Evolutionary conservation across 37 sponge, comb jelly and placozoan species (phyloP), one percentile per base, ranked within the genome.

Genomic region (Aplysina aerophoba): DNA sequence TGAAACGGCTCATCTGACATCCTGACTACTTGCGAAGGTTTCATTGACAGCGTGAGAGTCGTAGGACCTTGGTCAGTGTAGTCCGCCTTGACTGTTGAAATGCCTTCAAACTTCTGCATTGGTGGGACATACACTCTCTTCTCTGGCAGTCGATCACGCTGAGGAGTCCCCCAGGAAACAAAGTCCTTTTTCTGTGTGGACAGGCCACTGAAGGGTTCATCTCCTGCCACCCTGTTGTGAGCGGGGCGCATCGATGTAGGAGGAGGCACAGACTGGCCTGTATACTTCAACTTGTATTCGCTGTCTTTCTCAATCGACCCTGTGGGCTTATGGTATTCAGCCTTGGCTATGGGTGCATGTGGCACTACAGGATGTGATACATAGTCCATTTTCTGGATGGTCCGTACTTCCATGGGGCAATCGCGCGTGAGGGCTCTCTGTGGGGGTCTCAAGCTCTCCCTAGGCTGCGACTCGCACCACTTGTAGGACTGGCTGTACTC

Each of bases 181-280:
- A 77, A 93, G 53, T 93, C 93, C 2, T 58, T 77, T 21, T 69
- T 41, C 27, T 93, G 87, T 19, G 93, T 89, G 1, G 88, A 80
- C 21, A 84, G 78, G 41, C 84, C 84, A 54, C 84, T 39, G 75
- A 89, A 89, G 0, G 57, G 69, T 8, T 55, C 33, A 13, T 40
- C 60, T 15, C n/a, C 33, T 13, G 71, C 50, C 31, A 24, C 66
- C 66, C 58, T 85, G 2, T 61, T 63, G 59, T 72, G 37, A 14
- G 73, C 17, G 4, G 88, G 90, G 24, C 59, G 44, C 12, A 93
- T 84, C 17, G 63, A 61, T 37, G 68, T 53, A 5, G 82, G 82
- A 30, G 90, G 93, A 4, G 60, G 84, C 28, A 85, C 64, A 57
- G 81, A 73, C 67, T 88, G 81, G 4, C 87, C 86, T 20, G 65